Conservation (phyloP, 1,140 invertebrate genomes). For the Drosophila arawakana region DNA sequence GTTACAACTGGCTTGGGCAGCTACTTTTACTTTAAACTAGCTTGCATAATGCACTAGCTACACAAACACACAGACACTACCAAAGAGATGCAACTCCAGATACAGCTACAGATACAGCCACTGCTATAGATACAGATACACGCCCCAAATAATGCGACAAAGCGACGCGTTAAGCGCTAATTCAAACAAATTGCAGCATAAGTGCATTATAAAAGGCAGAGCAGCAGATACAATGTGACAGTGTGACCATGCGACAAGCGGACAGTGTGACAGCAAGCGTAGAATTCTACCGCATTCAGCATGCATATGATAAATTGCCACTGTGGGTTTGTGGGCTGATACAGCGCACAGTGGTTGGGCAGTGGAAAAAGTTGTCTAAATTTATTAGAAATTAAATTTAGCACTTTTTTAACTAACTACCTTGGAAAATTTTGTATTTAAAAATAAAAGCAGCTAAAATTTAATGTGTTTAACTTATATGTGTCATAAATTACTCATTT, state of each 20-base stretch:
- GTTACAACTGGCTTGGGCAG: slow-evolving; percentile 53
- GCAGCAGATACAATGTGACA: slow-evolving; percentile 31
- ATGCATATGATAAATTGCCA: slow-evolving; percentile 41
- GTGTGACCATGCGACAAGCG: slow-evolving; percentile 36
- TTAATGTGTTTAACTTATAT: too few relatives aligned
- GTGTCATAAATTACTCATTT: slow-evolving; percentile 23
- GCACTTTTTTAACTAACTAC: too few relatives aligned
- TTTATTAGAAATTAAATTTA: too few relatives aligned
- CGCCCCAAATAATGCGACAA: slow-evolving; percentile 61
- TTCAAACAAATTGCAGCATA: slow-evolving; percentile 80
- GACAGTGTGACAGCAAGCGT: slow-evolving; percentile 63
- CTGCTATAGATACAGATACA: slow-evolving; percentile 42
- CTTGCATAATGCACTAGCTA: slow-evolving; percentile 40
- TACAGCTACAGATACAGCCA: slow-evolving; percentile 11
- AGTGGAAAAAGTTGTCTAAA: background rate
- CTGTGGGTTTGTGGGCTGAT: slow-evolving; percentile 13
- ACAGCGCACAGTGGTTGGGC: slow-evolving; percentile 23
- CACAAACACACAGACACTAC: slow-evolving; percentile 7
- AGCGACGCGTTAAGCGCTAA: slow-evolving; percentile 53
- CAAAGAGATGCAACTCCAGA: slow-evolving; percentile 10
- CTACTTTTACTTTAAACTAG: slow-evolving; percentile 70
- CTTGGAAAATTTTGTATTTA: too few relatives aligned
- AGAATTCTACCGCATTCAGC: slow-evolving; percentile 5
- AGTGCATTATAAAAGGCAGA: slow-evolving; percentile 77
- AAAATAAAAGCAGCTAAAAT: too few relatives aligned